A percentile compares a stretch with the other conserved stretches of the same genome.
Evolutionary conservation across 92 coral and sea anemone genomes (phyloP).

Genomic region (Palythoa grandis): DNA sequence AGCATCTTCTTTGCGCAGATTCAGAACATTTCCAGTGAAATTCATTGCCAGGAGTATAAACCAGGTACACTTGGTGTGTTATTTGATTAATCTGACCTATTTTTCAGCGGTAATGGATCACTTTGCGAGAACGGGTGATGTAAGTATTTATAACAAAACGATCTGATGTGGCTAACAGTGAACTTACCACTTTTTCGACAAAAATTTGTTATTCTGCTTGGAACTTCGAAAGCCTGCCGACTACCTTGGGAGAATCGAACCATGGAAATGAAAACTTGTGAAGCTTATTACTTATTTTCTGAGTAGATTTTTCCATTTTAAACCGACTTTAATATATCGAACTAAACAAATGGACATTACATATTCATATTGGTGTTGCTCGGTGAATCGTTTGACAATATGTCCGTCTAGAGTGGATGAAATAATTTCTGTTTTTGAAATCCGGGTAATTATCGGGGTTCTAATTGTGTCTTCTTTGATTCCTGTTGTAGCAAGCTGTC

Average conservation of each 20-base stretch:
- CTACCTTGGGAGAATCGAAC: neutral
- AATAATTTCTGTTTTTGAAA: constrained; percentile 33
- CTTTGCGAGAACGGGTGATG: constrained; percentile 48
- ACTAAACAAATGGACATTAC: constrained; percentile 11
- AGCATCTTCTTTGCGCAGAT: constrained; percentile 99
- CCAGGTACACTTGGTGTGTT: constrained; percentile 90
- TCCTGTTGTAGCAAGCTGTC: constrained; percentile 83
- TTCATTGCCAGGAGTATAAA: constrained; percentile 83
- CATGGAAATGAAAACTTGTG: neutral
- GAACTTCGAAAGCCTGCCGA: neutral
- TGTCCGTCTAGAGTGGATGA: constrained; percentile 39
- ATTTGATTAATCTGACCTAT: constrained; percentile 64
- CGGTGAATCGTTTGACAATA: constrained; percentile 16
- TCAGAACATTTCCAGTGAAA: constrained; percentile 94
- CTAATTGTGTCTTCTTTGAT: constrained; percentile 15
- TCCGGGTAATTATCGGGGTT: constrained; percentile 4
- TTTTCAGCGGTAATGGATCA: constrained; percentile 78
- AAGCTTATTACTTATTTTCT: neutral
- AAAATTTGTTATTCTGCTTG: constrained; percentile 28
- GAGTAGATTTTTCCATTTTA: neutral
- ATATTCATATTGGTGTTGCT: constrained; percentile 25
- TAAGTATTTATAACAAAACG: constrained; percentile 72
- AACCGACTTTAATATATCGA: constrained; percentile 7
- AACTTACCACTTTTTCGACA: constrained; percentile 56
- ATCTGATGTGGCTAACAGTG: constrained; percentile 57